Percentiles rank a stretch among this genome's conserved stretches.
Conservation (phyloP, 2,888 invertebrate genomes). For the Troilus luridus region DNA sequence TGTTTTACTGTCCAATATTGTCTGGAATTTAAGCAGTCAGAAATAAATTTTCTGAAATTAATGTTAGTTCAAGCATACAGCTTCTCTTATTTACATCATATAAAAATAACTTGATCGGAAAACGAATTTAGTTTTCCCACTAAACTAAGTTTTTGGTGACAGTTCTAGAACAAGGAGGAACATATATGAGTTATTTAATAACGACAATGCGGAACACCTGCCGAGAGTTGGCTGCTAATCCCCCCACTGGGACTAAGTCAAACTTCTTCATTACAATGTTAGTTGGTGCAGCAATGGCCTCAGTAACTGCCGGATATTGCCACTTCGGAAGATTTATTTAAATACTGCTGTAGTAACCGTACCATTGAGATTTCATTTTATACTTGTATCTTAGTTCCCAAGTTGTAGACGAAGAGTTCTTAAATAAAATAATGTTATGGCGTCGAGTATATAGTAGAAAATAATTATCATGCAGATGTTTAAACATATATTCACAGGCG, state of each 20-base stretch:
- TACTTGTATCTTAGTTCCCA: background rate
- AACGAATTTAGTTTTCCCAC: no score
- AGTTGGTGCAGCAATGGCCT: background rate
- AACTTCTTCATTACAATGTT: conserved; percentile 36
- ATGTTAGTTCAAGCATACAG: no score
- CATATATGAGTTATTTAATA: background rate
- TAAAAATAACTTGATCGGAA: background rate
- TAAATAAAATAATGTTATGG: background rate
- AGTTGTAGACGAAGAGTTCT: background rate
- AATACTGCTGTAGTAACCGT: background rate
- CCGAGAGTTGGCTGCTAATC: background rate
- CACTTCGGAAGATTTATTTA: background rate
- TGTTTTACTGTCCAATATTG: no score
- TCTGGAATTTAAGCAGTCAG: no score
- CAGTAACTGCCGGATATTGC: background rate
- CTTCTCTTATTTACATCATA: background rate
- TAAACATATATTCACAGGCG: background rate
- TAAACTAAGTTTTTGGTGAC: no score
- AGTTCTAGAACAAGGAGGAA: background rate
- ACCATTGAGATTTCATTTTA: background rate
- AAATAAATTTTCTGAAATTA: no score
- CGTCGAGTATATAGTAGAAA: background rate
- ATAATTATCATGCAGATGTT: background rate
- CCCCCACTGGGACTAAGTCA: background rate
- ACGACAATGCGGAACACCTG: background rate